Conservation (phyloP, 2,797 vertebrate genomes). For the Crenichthys baileyi region DNA sequence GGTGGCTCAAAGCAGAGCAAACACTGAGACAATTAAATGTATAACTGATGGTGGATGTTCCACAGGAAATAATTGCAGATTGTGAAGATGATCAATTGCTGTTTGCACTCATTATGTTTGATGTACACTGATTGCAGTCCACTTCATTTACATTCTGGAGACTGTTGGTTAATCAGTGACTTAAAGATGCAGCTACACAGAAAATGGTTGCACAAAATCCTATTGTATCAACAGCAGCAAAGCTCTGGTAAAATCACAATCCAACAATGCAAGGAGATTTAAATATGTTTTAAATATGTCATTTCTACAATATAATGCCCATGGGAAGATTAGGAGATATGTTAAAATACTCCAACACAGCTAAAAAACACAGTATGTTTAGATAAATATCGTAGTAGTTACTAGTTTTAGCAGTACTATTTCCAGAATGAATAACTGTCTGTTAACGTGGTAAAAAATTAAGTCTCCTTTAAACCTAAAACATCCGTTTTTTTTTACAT, state of each 20-base stretch:
- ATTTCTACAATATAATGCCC: background rate
- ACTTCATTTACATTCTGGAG: constrained; percentile 22
- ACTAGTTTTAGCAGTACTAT: background rate
- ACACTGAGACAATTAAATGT: constrained; percentile 36
- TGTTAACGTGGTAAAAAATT: background rate
- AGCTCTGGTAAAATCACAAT: background rate
- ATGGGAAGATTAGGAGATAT: background rate
- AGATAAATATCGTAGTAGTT: background rate
- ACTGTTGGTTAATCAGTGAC: constrained; percentile 13
- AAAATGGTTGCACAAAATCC: background rate
- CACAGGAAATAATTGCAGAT: constrained; percentile 23
- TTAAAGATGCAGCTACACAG: constrained; percentile 1
- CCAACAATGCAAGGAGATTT: background rate
- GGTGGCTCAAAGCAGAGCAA: constrained; percentile 30
- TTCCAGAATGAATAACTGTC: background rate
- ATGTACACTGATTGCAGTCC: constrained; percentile 26
- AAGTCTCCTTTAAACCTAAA: background rate
- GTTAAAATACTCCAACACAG: background rate
- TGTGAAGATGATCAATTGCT: constrained; percentile 44
- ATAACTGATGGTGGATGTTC: constrained; percentile 40
- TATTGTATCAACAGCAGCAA: background rate
- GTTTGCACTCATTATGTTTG: constrained; percentile 48
- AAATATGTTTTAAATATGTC: background rate
- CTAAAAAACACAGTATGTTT: background rate
- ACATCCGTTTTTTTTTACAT: background rate